Base-by-base conservation (phyloP, 2,888 invertebrate genomes). In the Tuta absoluta region DNA sequence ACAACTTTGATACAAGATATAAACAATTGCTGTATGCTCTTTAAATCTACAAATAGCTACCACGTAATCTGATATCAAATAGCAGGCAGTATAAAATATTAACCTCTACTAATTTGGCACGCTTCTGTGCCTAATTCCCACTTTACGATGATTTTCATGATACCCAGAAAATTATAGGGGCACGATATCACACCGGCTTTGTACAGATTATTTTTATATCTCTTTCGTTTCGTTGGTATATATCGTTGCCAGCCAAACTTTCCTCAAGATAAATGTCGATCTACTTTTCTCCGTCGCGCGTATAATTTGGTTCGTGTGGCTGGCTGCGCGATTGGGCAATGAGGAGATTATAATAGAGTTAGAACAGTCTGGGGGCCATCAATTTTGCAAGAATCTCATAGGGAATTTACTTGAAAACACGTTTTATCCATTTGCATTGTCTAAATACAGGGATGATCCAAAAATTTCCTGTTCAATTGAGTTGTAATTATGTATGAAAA, bases 251-350 rank as follows among this genome's bases (percentile, higher is more conserved):
- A 71, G 72, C 63, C 69, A 72, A 79, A 78, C 72, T 80, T 79
- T 71, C 69, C 71, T 72, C 75, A 76, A 79, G 82, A 84, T 78
- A 85, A 87, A 86, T 85, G 80, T 74, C 72, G 76, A 81, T 82
- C 84, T 82, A 86, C 87, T 87, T 86, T 86, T 88, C 84, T 74
- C 75, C 74, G 80, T 80, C 82, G 75, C 75, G 75, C 73, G 75
- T 76, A 80, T 85, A 84, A 88, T 86, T 87, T 80, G 79, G 81
- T 84, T 85, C 81, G 80, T 80, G 81, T 82, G 84, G 81, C 76
- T 80, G 81, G 81, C 70, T 82, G 80, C 81, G 72, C 82, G 81
- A 86, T 86, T 85, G 79, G 80, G 81, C 79, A 79, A 77, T 74
- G 76, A 73, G 76, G 75, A 82, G 81, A 80, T 82, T 81, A 81